Percentiles rank a stretch among this genome's conserved stretches.
Evolutionary conservation across 2,113 vertebrate species (phyloP).

Genomic region (Furnarius figulus): DNA sequence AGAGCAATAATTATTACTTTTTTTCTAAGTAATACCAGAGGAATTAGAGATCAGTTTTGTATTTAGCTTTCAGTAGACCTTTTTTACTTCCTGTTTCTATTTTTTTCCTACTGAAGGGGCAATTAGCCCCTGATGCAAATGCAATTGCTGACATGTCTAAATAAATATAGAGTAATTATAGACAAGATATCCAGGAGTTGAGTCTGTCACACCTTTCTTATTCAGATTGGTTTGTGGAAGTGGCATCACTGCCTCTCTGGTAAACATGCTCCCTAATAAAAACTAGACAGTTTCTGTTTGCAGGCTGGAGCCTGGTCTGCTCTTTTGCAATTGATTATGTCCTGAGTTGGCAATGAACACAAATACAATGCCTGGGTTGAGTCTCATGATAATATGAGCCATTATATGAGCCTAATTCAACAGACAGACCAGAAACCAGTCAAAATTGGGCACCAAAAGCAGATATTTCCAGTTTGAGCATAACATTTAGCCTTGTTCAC

Average conservation of each 20-base stretch:
- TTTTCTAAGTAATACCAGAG: background rate
- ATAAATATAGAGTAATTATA: constrained; percentile 23
- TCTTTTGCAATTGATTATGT: background rate
- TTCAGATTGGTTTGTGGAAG: background rate
- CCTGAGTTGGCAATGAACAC: background rate
- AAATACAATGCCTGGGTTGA: background rate
- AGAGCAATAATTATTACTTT: background rate
- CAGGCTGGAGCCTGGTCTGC: background rate
- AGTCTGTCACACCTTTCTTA: background rate
- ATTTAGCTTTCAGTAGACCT: background rate
- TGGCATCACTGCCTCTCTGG: background rate
- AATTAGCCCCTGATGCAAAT: constrained; percentile 6
- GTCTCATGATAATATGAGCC: background rate
- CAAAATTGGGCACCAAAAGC: constrained; percentile 52
- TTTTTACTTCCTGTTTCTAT: background rate
- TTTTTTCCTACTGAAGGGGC: background rate
- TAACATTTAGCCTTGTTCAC: constrained; percentile 34
- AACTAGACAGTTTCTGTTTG: background rate
- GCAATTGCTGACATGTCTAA: background rate
- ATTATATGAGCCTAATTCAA: background rate
- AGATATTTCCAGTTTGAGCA: constrained; percentile 65
- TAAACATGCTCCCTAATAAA: background rate
- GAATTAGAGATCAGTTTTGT: background rate
- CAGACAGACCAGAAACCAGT: constrained; percentile 5
- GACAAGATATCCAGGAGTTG: background rate